These are phyloP conservation scores for Eudemis profundana DNA, from an alignment of 2,888 invertebrate species.

Conservation along the genomic window DNA sequence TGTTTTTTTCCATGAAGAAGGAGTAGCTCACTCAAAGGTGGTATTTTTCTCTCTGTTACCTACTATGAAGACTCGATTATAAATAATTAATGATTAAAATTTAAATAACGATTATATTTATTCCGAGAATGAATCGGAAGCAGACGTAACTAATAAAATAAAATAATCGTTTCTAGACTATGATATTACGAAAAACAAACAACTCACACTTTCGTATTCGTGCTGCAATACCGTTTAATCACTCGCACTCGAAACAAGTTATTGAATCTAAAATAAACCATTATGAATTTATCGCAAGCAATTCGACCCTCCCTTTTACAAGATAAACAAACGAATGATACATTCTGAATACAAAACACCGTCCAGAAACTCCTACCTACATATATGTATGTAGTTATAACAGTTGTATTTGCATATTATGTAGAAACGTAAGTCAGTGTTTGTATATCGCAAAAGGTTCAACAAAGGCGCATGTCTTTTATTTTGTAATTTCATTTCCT, in stretches of 20 bases:
- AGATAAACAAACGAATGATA: conserved; percentile 18
- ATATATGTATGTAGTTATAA: conserved; percentile 10
- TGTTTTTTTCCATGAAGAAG: too few species aligned
- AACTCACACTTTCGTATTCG: conserved; percentile 22
- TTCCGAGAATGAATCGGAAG: too few species aligned
- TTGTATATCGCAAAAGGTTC: conserved; percentile 2
- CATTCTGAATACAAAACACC: conserved; percentile 5
- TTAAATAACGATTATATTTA: too few species aligned
- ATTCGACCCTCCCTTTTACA: conserved; percentile 3
- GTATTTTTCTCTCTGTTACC: too few species aligned
- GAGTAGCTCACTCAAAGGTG: too few species aligned
- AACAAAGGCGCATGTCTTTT: conserved; percentile 7
- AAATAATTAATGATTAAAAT: too few species aligned
- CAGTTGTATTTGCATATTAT: conserved; percentile 8
- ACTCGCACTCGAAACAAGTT: conserved; percentile 32
- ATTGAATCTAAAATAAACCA: conserved; percentile 28
- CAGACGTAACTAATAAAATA: too few species aligned
- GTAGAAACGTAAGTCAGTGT: not conserved
- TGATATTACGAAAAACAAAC: not conserved
- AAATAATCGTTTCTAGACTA: not conserved
- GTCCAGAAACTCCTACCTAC: not conserved
- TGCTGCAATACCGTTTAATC: not conserved
- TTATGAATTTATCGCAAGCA: not conserved
- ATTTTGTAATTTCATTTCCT: too few species aligned
- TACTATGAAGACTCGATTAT: too few species aligned